Evolutionary conservation across 2,113 vertebrate genomes (phyloP), one percentile per base, ranked within the genome.

Genomic region (Macquaria ambigua): DNA sequence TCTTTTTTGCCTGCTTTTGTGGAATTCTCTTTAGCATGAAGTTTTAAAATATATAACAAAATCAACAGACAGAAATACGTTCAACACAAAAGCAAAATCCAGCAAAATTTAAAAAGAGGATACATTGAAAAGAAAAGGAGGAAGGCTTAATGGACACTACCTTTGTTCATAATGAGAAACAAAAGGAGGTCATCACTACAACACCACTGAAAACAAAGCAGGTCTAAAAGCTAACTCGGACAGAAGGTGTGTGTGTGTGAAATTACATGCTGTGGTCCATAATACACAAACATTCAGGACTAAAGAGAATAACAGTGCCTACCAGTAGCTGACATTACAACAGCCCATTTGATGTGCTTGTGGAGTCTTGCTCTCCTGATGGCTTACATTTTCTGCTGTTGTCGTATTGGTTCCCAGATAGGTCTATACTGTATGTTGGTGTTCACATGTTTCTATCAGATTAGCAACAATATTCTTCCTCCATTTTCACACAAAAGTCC

Each of bases 231-330:
- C 73, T n/a, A 18, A n/a, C 52, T 77, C 0, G n/a, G 20, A 52
- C 3, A 2, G 11, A 21, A 43, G 34, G 5, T 37, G 34, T 3
- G 34, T 37, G 3, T 6, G 8, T n/a, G 2, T 53, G 5, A 41
- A 63, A 72, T 71, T 52, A 71, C 68, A 80, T n/a, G 12, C 34
- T 81, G 48, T 64, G 25, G 34, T 20, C 64, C 69, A 23, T 31
- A 34, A 75, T 28, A 12, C 10, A 52, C 16, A 12, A 37, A 64
- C 8, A 34, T 66, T 20, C 1, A 25, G 25, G n/a, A 69, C n/a
- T 74, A 9, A 23, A 11, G 46, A 71, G 16, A 55, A 62, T 23
- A 12, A 3, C 18, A 70, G 37, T 48, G 16, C 25, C 50, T 8
- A 48, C 39, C 48, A 50, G 62, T 31, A 56, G 41, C n/a, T 58